phyloP scores from a whole-genome alignment of 2,113 vertebrate species.

The Nycticebus coucang region DNA sequence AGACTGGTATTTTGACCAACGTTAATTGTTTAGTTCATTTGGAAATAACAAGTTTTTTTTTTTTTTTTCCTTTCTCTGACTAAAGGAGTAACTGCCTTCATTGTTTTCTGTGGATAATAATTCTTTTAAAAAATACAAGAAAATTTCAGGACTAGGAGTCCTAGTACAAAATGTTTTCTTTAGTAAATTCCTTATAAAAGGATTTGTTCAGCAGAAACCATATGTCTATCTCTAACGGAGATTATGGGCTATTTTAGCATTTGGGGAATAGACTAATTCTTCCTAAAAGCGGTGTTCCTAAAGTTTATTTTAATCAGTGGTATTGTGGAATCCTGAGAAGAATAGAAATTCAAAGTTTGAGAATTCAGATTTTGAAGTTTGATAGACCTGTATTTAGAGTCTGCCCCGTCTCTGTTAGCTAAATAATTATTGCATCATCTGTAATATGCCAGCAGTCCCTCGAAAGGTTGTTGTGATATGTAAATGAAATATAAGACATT shows the following conservation, averaged over 20 bases:
- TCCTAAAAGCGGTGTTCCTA: not conserved
- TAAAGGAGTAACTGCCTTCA: not conserved
- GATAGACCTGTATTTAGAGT: not conserved
- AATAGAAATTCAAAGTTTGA: not conserved
- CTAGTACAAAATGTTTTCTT: not conserved
- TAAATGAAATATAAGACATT: not conserved
- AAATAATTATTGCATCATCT: slow-evolving; percentile 1
- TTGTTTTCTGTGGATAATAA: slow-evolving; percentile 23
- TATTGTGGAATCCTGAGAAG: not conserved
- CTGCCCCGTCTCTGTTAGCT: not conserved
- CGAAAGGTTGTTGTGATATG: not conserved
- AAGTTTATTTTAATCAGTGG: not conserved
- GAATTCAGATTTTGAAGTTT: slow-evolving; percentile 11
- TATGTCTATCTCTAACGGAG: not conserved
- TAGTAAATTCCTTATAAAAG: not conserved
- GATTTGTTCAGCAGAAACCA: not conserved
- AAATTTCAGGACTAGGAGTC: not conserved
- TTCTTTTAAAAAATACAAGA: not conserved
- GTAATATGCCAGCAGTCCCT: not conserved
- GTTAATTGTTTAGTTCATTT: slow-evolving; percentile 27
- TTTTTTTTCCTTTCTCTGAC: not conserved
- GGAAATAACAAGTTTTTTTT: not conserved
- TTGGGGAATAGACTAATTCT: not conserved
- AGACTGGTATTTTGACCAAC: slow-evolving; percentile 22
- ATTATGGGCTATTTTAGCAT: not conserved